Percentiles rank a stretch among this genome's conserved stretches.
Conservation (phyloP, 2,113 vertebrate species). For the Herpailurus yagouaroundi region DNA sequence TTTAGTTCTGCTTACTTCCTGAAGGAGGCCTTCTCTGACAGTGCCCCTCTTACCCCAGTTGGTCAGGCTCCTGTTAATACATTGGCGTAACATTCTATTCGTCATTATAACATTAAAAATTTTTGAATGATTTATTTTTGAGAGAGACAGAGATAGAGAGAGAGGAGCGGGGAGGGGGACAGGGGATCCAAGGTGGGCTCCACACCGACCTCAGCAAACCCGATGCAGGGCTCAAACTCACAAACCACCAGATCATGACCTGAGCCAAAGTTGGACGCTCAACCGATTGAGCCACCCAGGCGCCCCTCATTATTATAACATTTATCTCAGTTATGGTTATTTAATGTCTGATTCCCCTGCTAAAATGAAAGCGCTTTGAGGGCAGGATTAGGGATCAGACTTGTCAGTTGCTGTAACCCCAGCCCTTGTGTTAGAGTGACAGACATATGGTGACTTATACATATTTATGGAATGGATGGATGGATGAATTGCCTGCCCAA, state of each 20-base stretch:
- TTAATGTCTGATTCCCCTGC: not conserved
- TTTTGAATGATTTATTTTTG: too few relatives aligned
- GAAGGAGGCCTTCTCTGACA: not conserved
- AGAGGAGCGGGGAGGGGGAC: too few relatives aligned
- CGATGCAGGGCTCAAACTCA: too few relatives aligned
- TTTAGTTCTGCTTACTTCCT: not conserved
- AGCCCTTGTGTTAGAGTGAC: not conserved
- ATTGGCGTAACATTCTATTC: not conserved
- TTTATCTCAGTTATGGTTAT: not conserved
- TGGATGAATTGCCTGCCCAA: slow-evolving; percentile 36
- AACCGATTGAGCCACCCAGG: too few relatives aligned
- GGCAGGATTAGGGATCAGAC: not conserved
- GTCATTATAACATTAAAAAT: not conserved
- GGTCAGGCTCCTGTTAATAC: not conserved
- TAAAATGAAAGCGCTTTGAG: slow-evolving; percentile 11
- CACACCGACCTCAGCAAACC: too few relatives aligned
- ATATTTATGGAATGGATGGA: slow-evolving; percentile 45
- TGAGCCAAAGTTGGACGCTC: too few relatives aligned
- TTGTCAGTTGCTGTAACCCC: not conserved
- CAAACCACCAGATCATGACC: too few relatives aligned
- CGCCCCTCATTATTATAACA: too few relatives aligned
- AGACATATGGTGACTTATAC: not conserved
- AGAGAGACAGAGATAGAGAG: too few relatives aligned
- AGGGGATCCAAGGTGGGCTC: too few relatives aligned
- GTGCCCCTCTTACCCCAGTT: fast-evolving